These are phyloP conservation scores for Coccyzus lansbergi DNA, from an alignment of 2,797 vertebrate species.

Conservation along the genomic window DNA sequence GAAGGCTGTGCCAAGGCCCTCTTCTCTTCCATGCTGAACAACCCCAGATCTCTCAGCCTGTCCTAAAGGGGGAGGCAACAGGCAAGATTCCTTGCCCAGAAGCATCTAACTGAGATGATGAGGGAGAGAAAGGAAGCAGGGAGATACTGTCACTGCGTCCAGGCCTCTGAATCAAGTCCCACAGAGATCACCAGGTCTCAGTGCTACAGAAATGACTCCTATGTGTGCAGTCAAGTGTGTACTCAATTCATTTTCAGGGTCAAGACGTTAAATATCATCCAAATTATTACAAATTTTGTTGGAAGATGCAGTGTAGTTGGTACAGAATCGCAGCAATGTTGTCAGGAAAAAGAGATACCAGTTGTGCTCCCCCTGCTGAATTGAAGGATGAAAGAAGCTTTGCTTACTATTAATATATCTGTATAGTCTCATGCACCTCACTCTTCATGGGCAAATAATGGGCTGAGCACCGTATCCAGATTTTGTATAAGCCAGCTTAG, in stretches of 20 bases:
- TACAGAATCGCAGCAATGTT: neutral
- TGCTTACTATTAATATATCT: neutral
- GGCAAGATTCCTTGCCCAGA: neutral
- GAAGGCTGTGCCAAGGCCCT: too few relatives aligned
- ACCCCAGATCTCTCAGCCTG: too few relatives aligned
- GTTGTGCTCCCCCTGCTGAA: constrained; percentile 26
- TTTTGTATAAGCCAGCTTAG: neutral
- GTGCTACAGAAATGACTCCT: neutral
- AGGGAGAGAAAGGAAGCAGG: neutral
- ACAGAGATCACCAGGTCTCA: neutral
- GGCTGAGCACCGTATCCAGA: neutral
- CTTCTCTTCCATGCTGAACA: too few relatives aligned
- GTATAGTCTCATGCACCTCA: fast-evolving
- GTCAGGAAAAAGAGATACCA: neutral
- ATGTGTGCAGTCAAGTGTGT: neutral
- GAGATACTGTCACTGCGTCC: fast-evolving
- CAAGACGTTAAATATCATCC: fast-evolving
- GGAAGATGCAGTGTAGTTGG: neutral
- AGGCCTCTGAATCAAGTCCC: neutral
- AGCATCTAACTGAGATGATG: neutral
- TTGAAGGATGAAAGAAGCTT: neutral
- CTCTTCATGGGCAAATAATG: neutral
- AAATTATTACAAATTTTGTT: fast-evolving
- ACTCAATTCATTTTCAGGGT: fast-evolving
- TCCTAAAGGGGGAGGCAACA: too few relatives aligned